Evolutionary conservation across 2,113 vertebrate genomes (phyloP), one percentile per base, ranked within the genome.

Genomic region (Nothobranchius kuhntae): DNA sequence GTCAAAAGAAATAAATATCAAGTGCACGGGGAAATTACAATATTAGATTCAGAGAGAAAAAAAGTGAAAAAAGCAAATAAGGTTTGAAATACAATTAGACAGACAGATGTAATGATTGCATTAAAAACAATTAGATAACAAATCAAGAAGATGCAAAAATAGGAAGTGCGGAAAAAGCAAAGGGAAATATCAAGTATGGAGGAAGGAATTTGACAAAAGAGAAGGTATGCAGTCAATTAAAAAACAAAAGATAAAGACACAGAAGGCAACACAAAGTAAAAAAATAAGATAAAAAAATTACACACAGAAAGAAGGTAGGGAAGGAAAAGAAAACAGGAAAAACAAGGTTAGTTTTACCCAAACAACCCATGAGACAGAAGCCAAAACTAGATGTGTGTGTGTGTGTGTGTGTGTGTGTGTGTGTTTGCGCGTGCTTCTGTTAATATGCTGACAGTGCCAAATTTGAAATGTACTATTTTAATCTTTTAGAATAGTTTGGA

Each of bases 331-430:
- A 6, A 54, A 72, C 7, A 50, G 80, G 73, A 77, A 88, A 80
- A 91, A 83, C 80, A 80, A 91, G 75, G 86, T 93, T 92, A 93
- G 84, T 91, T 82, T 64, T 44, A 84, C 57, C 72, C 59, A 75
- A 80, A 68, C 50, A 48, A 76, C 66, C 69, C 51, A 71, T 66
- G 73, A 61, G 67, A 86, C 53, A 81, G 54, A 70, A 62, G 58
- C 59, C 44, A 75, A 40, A 73, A 46, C 2, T 24, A 38, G 64
- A 47, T 6, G 38, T 6, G 38, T 40, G 38, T 7, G 38, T 40
- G 38, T 7, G 38, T 40, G 38, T 9, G 38, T 40, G 38, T 40
- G 38, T 40, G 38, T 40, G 38, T 40, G 38, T 40, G 38, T 40
- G 38, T 40, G 38, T 7, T 2, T 40, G 38, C 1, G 38, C 1